These are phyloP conservation scores for Erythrolamprus reginae DNA, from an alignment of 2,113 vertebrate genomes.

Conservation along the genomic window DNA sequence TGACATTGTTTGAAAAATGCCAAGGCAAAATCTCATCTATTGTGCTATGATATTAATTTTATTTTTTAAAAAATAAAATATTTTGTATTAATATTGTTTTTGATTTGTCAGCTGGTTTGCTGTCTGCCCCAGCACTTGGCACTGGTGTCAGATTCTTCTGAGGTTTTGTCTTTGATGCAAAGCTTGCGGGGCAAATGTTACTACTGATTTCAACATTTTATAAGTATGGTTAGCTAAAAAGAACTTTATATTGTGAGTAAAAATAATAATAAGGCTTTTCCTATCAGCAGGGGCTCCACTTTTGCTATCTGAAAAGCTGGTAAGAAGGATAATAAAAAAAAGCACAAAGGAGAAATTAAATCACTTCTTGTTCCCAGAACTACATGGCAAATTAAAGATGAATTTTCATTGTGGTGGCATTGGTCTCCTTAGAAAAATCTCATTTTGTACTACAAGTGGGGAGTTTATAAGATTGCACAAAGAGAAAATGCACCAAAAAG, in stretches of 20 bases:
- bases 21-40: not conserved
- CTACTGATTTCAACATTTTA: slow-evolving; percentile 11
- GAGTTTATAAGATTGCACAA: not conserved
- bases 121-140: not conserved
- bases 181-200: not conserved
- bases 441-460: not conserved
- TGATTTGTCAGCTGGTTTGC: not conserved
- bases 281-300: slow-evolving; percentile 3
- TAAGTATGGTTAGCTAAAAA: not conserved
- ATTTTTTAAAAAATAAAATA: not conserved
- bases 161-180: not conserved
- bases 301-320: slow-evolving; percentile 7
- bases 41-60: not conserved
- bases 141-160: not conserved
- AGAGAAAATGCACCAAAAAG: not conserved
- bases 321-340: slow-evolving; percentile 17
- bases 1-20: not conserved
- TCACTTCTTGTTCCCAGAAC: not conserved
- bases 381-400: not conserved
- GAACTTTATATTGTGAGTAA: slow-evolving; percentile 5
- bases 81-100: not conserved
- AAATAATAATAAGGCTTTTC: slow-evolving; percentile 18
- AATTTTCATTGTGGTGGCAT: not conserved
- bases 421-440: not conserved
- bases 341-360: not conserved